Evolutionary conservation across 2,888 invertebrate species (phyloP).

Genomic region (Andrena hattorfiana): DNA sequence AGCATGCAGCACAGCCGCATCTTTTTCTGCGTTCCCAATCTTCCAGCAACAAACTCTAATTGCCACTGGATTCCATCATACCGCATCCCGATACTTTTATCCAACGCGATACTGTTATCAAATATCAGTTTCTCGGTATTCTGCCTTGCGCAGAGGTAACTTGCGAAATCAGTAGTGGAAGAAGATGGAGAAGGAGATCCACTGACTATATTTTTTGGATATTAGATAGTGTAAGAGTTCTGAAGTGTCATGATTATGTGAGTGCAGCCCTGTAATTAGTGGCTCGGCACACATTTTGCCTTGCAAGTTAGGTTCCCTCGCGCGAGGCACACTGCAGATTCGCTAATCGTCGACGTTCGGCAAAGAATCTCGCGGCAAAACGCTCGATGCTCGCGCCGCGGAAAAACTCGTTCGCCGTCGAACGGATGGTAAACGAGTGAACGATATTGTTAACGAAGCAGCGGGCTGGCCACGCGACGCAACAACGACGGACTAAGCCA

Average conservation of each 20-base stretch:
- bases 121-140: no score
- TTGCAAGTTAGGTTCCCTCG: background rate
- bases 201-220: no score
- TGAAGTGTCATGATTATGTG: no score
- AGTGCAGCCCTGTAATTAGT: no score
- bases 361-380: background rate
- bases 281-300: background rate
- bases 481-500: conserved; percentile 25
- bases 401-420: background rate
- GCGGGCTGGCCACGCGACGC: conserved; percentile 3
- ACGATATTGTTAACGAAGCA: conserved; percentile 44
- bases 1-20: conserved; percentile 5
- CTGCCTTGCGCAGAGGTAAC: no score
- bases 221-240: no score
- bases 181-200: no score
- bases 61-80: background rate
- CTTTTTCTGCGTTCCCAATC: conserved; percentile 29
- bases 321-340: background rate
- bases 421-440: conserved; percentile 2
- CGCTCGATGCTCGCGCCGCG: background rate
- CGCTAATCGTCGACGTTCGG: no score
- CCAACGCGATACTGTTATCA: no score
- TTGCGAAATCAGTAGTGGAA: no score
- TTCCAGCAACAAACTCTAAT: conserved; percentile 12
- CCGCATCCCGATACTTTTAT: no score